phyloP scores from a whole-genome alignment of 2,113 vertebrate genomes.

The Salminus brasiliensis region DNA sequence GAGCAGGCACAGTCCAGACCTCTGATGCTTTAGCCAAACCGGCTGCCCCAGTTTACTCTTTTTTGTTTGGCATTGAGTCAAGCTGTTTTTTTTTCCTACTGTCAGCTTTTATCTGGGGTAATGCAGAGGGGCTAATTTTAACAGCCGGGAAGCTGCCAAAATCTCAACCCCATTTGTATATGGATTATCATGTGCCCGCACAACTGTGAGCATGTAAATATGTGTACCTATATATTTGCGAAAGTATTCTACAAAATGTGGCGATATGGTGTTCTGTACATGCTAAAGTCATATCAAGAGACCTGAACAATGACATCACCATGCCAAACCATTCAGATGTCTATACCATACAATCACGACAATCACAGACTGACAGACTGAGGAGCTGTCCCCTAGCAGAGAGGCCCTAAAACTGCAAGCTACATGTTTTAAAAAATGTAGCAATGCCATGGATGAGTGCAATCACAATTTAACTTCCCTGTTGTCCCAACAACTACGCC shows the following conservation, averaged over 20 bases:
- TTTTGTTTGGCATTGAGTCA: constrained; percentile 4
- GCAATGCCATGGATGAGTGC: too few relatives aligned
- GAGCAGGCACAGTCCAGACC: not conserved
- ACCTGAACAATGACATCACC: not conserved
- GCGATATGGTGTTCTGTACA: not conserved
- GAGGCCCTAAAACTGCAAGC: not conserved
- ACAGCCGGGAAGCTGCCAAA: constrained; percentile 69
- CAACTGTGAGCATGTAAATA: not conserved
- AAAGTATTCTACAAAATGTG: not conserved
- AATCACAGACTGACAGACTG: not conserved
- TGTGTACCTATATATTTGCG: not conserved
- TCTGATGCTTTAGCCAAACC: constrained; percentile 9
- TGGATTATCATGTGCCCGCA: not conserved
- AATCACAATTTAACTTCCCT: too few relatives aligned
- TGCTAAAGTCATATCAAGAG: too few relatives aligned
- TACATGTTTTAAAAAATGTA: too few relatives aligned
- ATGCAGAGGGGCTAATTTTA: constrained; percentile 73
- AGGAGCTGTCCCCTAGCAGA: constrained; percentile 1
- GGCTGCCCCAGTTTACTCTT: constrained; percentile 11
- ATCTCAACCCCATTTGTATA: not conserved
- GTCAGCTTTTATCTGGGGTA: constrained; percentile 70
- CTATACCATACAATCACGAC: not conserved
- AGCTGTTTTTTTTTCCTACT: constrained; percentile 2
- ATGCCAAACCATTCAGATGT: not conserved
- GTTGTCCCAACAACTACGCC: too few relatives aligned